phyloP scores from a whole-genome alignment of 1,140 invertebrate genomes.

The Drosophila sp. region DNA sequence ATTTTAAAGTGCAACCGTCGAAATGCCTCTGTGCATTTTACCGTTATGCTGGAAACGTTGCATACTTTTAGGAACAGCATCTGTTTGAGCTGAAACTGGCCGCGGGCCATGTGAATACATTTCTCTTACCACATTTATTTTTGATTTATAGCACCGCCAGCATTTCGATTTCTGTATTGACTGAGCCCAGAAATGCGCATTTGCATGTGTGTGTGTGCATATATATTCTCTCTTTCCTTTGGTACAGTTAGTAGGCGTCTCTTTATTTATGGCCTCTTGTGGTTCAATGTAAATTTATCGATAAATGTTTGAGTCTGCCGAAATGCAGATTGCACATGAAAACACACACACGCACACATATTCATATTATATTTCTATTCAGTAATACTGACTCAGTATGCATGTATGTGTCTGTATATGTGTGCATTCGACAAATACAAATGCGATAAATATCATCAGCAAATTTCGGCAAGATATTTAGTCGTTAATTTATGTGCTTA shows the following conservation, averaged over 20 bases:
- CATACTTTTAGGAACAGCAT: conserved; percentile 15
- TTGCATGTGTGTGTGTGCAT: not conserved
- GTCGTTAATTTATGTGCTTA: conserved; percentile 32
- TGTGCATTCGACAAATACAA: conserved; percentile 18
- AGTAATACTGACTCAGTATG: too few species aligned
- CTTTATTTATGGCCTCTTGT: conserved; percentile 44
- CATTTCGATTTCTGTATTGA: conserved; percentile 24
- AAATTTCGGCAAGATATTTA: conserved; percentile 8
- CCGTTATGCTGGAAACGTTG: conserved; percentile 1
- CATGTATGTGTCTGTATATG: conserved; percentile 7
- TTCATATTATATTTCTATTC: too few species aligned
- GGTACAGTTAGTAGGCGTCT: conserved; percentile 9
- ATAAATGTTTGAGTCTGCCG: conserved; percentile 15
- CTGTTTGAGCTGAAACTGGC: conserved; percentile 4
- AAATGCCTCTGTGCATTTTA: conserved; percentile 13
- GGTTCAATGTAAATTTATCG: conserved; percentile 46
- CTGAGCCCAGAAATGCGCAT: conserved; percentile 9
- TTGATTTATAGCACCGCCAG: conserved; percentile 23
- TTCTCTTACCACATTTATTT: conserved; percentile 8
- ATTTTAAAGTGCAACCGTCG: conserved; percentile 12
- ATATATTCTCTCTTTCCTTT: not conserved
- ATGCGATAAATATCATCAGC: conserved; percentile 27
- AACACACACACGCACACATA: not conserved
- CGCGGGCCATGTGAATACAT: conserved; percentile 4
- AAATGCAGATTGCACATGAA: conserved; percentile 32